These are phyloP conservation scores for Eupithecia pulchellata DNA, from an alignment of 2,888 invertebrate species.

Conservation along the genomic window DNA sequence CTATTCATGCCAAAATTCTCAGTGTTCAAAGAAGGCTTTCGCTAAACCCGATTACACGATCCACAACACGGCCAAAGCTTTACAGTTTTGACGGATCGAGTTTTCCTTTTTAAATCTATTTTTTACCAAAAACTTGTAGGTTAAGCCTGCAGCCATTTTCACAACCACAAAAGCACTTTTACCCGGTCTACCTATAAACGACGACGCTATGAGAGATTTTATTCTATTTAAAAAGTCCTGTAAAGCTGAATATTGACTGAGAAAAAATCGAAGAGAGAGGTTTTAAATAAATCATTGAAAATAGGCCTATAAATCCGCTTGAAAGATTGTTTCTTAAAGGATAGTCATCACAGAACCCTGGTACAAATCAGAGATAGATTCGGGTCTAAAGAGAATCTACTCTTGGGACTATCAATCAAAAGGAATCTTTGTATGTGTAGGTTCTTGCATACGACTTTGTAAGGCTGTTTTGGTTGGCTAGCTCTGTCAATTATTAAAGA, in stretches of 20 bases:
- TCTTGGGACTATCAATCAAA: conserved; percentile 48
- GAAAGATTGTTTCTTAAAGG: conserved; percentile 7
- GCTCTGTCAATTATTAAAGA: too few relatives aligned
- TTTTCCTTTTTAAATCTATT: conserved; percentile 38
- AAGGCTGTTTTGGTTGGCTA: background rate
- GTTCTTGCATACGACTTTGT: conserved; percentile 21
- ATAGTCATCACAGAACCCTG: background rate
- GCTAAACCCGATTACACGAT: conserved; percentile 20
- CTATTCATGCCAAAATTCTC: background rate
- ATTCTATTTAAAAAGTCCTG: conserved; percentile 18
- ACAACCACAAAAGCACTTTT: conserved; percentile 49
- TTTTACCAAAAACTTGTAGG: too few relatives aligned
- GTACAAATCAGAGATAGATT: conserved; percentile 29
- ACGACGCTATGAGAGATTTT: conserved; percentile 47
- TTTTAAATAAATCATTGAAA: conserved; percentile 4
- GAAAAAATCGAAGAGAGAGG: background rate
- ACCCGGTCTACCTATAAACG: conserved; percentile 35
- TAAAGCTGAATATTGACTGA: background rate
- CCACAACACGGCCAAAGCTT: conserved; percentile 36
- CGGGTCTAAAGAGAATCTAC: conserved; percentile 14
- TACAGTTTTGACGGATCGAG: conserved; percentile 48
- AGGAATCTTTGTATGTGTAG: conserved; percentile 46
- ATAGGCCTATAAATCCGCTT: conserved; percentile 4
- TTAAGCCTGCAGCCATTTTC: too few relatives aligned
- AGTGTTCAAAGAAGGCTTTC: conserved; percentile 3